A percentile compares a stretch with the other conserved stretches of the same genome.
Evolutionary conservation across 2,797 vertebrate genomes (phyloP).

Genomic region (Mormyrus hasselquistii): DNA sequence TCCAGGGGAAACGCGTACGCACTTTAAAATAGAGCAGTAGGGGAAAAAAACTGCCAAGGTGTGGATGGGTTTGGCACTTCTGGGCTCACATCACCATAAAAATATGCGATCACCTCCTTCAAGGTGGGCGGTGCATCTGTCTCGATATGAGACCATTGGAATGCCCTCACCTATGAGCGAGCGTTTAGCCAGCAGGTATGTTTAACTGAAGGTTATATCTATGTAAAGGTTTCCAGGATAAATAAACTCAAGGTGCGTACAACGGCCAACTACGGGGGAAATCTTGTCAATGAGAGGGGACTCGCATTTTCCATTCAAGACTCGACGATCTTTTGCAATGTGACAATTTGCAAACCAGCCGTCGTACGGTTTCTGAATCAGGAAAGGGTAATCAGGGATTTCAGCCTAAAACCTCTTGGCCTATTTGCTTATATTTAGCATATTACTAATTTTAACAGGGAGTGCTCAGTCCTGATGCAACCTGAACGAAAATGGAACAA

Average conservation of each 20-base stretch:
- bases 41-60: neutral
- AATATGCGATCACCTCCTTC: neutral
- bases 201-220: conserved; percentile 53
- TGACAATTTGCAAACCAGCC: conserved; percentile 7
- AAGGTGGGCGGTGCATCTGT: conserved; percentile 18
- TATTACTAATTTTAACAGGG: neutral
- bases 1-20: neutral
- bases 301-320: neutral
- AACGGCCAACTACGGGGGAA: conserved; percentile 14
- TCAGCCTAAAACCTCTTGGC: neutral
- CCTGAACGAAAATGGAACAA: neutral
- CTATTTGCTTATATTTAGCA: neutral
- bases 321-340: neutral
- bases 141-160: neutral
- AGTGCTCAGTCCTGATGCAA: neutral
- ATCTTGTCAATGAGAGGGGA: neutral
- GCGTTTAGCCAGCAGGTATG: conserved; percentile 39
- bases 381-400: neutral
- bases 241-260: conserved; percentile 53
- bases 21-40: neutral
- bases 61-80: neutral
- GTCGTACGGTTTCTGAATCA: neutral
- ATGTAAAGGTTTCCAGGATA: conserved; percentile 55
- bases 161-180: conserved; percentile 30
- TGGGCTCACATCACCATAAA: neutral